These are phyloP conservation scores for Dasysyrphus tricinctus DNA, from an alignment of 2,888 invertebrate genomes.

Conservation along the genomic window DNA sequence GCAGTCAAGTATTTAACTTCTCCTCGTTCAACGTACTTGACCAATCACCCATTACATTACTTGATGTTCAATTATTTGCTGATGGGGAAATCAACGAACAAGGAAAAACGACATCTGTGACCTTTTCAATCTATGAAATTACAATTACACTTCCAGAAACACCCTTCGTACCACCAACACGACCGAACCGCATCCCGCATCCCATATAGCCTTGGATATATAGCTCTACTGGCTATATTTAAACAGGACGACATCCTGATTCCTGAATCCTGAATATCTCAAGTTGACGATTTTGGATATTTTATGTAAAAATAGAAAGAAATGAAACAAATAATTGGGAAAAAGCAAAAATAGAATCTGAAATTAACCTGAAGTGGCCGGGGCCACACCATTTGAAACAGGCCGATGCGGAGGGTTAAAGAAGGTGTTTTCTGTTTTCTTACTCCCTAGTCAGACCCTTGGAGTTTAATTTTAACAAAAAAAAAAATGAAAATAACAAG, in stretches of 20 bases:
- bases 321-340: conserved; percentile 68
- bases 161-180: conserved; percentile 32
- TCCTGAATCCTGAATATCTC: conserved; percentile 60
- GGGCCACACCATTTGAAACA: neutral
- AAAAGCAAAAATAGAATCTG: conserved; percentile 63
- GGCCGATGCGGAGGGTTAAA: conserved; percentile 15
- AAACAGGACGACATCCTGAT: conserved; percentile 38
- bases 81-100: conserved; percentile 64
- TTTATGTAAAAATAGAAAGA: conserved; percentile 47
- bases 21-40: conserved; percentile 64
- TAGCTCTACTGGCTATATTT: conserved; percentile 14
- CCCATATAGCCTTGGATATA: too few relatives aligned
- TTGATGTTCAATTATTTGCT: conserved; percentile 73
- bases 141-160: conserved; percentile 67
- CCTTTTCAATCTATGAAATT: conserved; percentile 75
- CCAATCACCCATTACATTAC: conserved; percentile 74
- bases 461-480: conserved; percentile 1
- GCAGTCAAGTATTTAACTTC: conserved; percentile 70
- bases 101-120: conserved; percentile 70
- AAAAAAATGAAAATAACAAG: conserved; percentile 29
- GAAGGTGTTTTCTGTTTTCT: conserved; percentile 59
- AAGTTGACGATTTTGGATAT: conserved; percentile 60
- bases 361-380: conserved; percentile 66
- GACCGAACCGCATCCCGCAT: neutral
- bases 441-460: conserved; percentile 37